Conservation (phyloP, 2,113 vertebrate genomes). For the Gasterosteus aculeatus region DNA sequence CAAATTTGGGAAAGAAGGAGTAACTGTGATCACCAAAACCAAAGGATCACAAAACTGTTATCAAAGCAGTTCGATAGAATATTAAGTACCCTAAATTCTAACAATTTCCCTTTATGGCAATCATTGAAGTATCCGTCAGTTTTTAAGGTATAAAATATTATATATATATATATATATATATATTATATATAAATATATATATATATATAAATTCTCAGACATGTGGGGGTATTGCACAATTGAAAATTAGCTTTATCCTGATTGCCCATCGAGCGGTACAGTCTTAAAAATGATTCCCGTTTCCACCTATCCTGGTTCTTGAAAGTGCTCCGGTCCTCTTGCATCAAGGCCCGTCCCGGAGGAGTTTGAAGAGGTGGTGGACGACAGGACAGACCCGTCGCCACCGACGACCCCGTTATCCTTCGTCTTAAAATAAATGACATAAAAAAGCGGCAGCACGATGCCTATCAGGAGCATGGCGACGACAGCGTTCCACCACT, state of each 20-base stretch:
- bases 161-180: too few species aligned
- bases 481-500: conserved; percentile 94
- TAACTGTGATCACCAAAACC: not conserved
- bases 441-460: conserved; percentile 91
- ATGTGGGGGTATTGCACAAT: conserved; percentile 17
- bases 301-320: conserved; percentile 39
- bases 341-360: conserved; percentile 26
- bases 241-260: conserved; percentile 2
- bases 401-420: conserved; percentile 50
- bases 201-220: not conserved
- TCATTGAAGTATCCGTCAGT: not conserved
- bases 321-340: not conserved
- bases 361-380: conserved; percentile 43
- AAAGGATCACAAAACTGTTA: not conserved
- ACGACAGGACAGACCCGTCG: not conserved
- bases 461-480: conserved; percentile 93
- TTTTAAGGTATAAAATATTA: not conserved
- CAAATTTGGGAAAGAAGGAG: not conserved
- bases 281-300: not conserved
- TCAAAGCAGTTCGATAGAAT: not conserved
- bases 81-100: not conserved
- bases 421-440: conserved; percentile 92
- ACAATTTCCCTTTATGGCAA: not conserved
- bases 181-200: too few species aligned
- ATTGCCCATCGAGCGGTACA: conserved; percentile 3